Conservation (phyloP, 2,113 vertebrate genomes). For the Chiloscyllium plagiosum region DNA sequence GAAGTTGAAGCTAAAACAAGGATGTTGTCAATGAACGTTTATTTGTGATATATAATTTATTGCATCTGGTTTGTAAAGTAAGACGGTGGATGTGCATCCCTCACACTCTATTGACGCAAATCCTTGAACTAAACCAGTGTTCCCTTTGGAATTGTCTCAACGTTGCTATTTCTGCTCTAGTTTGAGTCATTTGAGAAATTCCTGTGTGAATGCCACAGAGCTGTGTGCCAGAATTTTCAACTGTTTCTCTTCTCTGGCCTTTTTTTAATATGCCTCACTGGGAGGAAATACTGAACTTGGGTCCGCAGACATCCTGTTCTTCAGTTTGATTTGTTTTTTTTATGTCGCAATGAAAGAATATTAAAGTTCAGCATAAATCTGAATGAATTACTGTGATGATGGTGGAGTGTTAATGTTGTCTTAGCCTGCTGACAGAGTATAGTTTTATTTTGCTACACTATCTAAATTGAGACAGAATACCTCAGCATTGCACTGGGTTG, state of each 20-base stretch:
- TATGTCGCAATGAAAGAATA: neutral
- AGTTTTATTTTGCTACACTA: neutral
- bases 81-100: conserved; percentile 49
- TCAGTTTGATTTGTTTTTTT: conserved; percentile 44
- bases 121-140: conserved; percentile 40
- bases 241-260: conserved; percentile 52
- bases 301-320: conserved; percentile 64
- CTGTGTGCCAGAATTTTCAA: conserved; percentile 55
- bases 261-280: conserved; percentile 44
- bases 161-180: conserved; percentile 52
- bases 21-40: conserved; percentile 1
- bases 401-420: neutral
- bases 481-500: neutral
- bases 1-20: neutral
- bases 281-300: conserved; percentile 57
- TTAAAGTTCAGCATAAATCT: neutral
- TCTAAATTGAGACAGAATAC: neutral
- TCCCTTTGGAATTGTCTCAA: conserved; percentile 54
- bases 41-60: conserved; percentile 41
- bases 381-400: neutral
- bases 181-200: conserved; percentile 31
- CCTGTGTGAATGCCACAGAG: conserved; percentile 39
- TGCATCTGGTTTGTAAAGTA: conserved; percentile 35
- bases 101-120: conserved; percentile 55
- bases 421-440: neutral